A percentile compares a stretch with the other conserved stretches of the same genome.
Evolutionary conservation across 2,113 vertebrate species (phyloP).

Genomic region (rat (Rattus norvegicus)): DNA sequence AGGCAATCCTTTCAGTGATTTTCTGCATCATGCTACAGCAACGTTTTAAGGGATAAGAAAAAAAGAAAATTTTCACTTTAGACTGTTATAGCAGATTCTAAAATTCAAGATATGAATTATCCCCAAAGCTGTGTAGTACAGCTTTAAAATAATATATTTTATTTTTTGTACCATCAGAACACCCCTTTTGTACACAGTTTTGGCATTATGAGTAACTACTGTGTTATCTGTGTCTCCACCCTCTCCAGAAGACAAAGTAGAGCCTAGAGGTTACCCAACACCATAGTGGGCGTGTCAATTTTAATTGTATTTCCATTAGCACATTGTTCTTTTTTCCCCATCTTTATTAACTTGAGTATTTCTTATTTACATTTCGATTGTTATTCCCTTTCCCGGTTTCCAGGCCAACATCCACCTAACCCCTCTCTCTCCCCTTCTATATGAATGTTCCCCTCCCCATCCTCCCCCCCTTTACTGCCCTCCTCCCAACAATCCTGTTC

Average conservation of each 20-base stretch:
- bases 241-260: background rate
- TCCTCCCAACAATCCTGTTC: too few relatives aligned
- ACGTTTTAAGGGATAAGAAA: background rate
- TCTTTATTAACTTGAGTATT: too few relatives aligned
- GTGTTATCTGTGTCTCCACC: background rate
- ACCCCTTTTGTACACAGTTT: background rate
- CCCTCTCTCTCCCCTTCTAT: too few relatives aligned
- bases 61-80: background rate
- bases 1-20: slow-evolving; percentile 3
- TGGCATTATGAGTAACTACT: background rate
- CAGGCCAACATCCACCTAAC: too few relatives aligned
- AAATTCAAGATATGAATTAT: background rate
- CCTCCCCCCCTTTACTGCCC: too few relatives aligned
- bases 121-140: background rate
- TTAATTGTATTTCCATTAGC: too few relatives aligned
- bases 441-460: too few relatives aligned
- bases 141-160: background rate
- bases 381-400: too few relatives aligned
- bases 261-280: background rate
- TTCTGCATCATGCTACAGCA: background rate
- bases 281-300: background rate
- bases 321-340: too few relatives aligned
- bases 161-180: background rate
- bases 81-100: background rate
- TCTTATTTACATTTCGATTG: too few relatives aligned